phyloP scores from a whole-genome alignment of 2,797 vertebrate species.

The Vultur gryphus region DNA sequence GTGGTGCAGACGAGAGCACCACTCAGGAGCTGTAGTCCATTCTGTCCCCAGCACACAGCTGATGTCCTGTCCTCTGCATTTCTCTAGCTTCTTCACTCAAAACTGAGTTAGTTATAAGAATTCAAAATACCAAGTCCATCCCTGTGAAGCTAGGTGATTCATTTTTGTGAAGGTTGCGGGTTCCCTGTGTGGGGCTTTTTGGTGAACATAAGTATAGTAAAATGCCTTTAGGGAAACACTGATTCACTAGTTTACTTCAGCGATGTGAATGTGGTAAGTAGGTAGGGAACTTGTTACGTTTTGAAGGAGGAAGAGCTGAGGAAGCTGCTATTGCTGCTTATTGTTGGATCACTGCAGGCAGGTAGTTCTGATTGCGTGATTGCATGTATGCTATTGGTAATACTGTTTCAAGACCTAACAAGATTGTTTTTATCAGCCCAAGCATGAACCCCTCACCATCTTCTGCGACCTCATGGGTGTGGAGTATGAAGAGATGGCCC shows the following conservation, averaged over 20 bases:
- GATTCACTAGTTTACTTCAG: neutral
- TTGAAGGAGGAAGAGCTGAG: neutral
- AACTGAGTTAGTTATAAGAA: neutral
- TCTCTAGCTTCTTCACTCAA: neutral
- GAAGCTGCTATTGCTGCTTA: neutral
- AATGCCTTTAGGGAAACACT: neutral
- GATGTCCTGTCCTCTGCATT: neutral
- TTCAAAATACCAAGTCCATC: neutral
- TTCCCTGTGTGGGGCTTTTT: neutral
- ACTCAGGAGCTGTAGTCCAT: neutral
- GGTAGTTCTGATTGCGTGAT: neutral
- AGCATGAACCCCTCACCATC: slow-evolving; percentile 85
- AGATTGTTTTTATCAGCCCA: slow-evolving; percentile 77
- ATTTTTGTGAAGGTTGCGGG: neutral
- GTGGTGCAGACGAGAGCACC: neutral
- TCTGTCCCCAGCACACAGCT: neutral
- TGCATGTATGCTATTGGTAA: neutral
- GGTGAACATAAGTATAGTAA: neutral
- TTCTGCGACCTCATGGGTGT: slow-evolving; percentile 96
- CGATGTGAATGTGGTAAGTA: neutral
- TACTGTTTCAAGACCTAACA: neutral
- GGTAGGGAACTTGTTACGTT: neutral
- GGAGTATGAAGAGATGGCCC: slow-evolving; percentile 93
- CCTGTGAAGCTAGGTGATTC: neutral
- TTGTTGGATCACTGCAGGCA: neutral